These are phyloP conservation scores for Thalassophryne amazonica DNA, from an alignment of 2,797 vertebrate species.

Conservation along the genomic window DNA sequence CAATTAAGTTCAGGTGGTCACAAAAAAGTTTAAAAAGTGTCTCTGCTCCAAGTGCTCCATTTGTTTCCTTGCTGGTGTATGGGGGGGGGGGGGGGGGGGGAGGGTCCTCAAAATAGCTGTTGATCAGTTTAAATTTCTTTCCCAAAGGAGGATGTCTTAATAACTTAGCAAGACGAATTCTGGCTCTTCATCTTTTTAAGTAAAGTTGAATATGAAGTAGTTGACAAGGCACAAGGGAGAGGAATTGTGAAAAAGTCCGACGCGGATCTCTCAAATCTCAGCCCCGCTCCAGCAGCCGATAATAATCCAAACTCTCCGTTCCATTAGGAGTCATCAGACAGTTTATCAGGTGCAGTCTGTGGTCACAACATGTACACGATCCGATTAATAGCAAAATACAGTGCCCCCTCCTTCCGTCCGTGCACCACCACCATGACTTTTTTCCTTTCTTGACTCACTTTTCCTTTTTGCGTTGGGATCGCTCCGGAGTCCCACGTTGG, in stretches of 20 bases:
- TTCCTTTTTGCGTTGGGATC: slow-evolving; percentile 54
- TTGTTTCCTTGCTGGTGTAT: too few relatives aligned
- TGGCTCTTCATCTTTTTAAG: too few relatives aligned
- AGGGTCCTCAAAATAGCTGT: slow-evolving; percentile 13
- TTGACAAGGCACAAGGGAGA: slow-evolving; percentile 14
- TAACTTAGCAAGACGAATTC: background rate
- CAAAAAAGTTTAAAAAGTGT: too few relatives aligned
- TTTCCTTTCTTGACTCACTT: slow-evolving; percentile 67
- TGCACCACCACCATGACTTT: slow-evolving; percentile 61
- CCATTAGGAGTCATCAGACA: slow-evolving; percentile 18
- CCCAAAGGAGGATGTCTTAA: background rate
- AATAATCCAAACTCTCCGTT: slow-evolving; percentile 53
- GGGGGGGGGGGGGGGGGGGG: too few relatives aligned
- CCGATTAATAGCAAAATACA: slow-evolving; percentile 61
- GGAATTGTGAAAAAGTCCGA: slow-evolving; percentile 20
- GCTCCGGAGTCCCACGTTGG: slow-evolving; percentile 84
- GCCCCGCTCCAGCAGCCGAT: slow-evolving; percentile 29
- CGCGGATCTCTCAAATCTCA: slow-evolving; percentile 33
- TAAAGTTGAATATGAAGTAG: background rate
- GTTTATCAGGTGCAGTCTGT: slow-evolving; percentile 59
- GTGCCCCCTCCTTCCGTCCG: slow-evolving; percentile 46
- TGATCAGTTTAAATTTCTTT: slow-evolving; percentile 8
- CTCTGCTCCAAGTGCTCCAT: too few relatives aligned
- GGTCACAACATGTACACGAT: slow-evolving; percentile 54
- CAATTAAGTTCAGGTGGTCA: too few relatives aligned